phyloP scores from a whole-genome alignment of 2,113 vertebrate species.

The Etia nguti region DNA sequence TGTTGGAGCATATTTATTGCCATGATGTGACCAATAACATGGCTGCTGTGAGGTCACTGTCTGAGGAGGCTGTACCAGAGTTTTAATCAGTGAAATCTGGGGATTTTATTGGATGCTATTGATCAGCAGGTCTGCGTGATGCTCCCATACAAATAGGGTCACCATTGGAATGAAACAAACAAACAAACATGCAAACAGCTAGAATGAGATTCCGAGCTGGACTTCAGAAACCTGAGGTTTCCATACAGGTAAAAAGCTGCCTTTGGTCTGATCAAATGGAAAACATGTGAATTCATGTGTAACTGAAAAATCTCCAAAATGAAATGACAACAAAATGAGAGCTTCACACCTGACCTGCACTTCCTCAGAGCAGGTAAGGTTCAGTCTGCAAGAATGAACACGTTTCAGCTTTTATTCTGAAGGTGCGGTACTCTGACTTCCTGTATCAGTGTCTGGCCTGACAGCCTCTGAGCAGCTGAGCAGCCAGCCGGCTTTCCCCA shows the following conservation, averaged over 20 bases:
- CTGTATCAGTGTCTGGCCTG: background rate
- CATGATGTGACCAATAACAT: background rate
- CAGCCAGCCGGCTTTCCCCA: background rate
- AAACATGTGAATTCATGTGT: background rate
- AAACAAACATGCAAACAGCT: too few relatives aligned
- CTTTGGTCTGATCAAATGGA: background rate
- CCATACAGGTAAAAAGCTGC: background rate
- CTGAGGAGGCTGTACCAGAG: background rate
- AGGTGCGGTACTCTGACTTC: background rate
- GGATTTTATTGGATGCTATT: too few relatives aligned
- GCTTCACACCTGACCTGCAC: background rate
- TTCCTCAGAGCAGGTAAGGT: background rate
- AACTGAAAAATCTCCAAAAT: background rate
- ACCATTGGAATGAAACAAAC: background rate
- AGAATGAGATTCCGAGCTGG: background rate
- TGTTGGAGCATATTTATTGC: background rate
- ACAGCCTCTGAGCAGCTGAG: background rate
- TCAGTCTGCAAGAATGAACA: background rate
- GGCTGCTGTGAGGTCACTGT: background rate
- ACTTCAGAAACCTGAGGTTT: background rate
- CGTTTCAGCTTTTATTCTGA: slow-evolving; percentile 13
- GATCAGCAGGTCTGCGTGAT: background rate
- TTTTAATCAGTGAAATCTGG: background rate
- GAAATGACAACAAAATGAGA: background rate
- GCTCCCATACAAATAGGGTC: background rate